Percentiles rank a stretch among this genome's conserved stretches.
Conservation (phyloP, 2,797 vertebrate species). For the Syndactyla subalaris region DNA sequence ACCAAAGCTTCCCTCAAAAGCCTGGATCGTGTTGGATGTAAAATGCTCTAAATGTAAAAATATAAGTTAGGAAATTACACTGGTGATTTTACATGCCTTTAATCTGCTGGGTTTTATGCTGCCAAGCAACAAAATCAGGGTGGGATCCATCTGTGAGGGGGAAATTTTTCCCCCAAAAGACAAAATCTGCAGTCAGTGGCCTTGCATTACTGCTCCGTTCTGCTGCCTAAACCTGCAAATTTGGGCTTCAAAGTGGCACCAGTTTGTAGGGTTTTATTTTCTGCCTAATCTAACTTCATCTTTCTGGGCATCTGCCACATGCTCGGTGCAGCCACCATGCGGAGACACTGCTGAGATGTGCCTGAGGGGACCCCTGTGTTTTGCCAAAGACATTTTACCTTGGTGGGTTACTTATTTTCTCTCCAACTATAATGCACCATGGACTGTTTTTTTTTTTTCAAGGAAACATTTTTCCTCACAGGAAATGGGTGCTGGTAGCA, state of each 20-base stretch:
- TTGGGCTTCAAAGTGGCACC: neutral
- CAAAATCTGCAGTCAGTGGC: neutral
- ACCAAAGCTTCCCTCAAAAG: constrained; percentile 28
- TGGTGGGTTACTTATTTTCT: neutral
- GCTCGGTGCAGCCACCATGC: neutral
- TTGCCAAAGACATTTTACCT: neutral
- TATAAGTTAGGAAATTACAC: neutral
- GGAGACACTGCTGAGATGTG: rapidly evolving
- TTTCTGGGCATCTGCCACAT: neutral
- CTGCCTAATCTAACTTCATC: neutral
- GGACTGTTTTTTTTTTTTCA: neutral
- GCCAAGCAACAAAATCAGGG: neutral
- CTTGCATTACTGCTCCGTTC: neutral
- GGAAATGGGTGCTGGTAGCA: neutral
- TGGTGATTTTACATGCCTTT: neutral
- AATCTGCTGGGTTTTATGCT: neutral
- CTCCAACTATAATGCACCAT: neutral
- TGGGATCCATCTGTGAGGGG: neutral
- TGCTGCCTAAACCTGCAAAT: neutral
- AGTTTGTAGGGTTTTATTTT: neutral
- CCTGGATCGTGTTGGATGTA: neutral
- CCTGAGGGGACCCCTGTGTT: neutral
- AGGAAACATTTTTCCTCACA: neutral
- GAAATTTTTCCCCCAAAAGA: neutral
- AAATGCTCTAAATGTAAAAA: neutral